Percentiles rank a stretch among this genome's conserved stretches.
These are phyloP conservation scores for Zygogramma bicolorata DNA, from an alignment of 2,888 invertebrate species.

Conservation along the genomic window DNA sequence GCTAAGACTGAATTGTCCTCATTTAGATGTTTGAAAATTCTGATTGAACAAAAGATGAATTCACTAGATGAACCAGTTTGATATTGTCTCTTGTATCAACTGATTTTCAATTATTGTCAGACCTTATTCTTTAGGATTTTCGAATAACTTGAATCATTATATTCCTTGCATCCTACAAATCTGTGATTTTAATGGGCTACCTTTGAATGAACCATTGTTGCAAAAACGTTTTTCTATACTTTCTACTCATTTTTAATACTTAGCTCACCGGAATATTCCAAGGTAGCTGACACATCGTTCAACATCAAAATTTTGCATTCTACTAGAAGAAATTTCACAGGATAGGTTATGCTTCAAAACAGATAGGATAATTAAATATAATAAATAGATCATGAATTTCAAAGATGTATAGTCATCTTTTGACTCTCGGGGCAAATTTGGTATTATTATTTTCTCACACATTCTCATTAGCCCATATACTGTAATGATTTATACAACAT, in stretches of 20 bases:
- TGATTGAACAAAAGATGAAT: background rate
- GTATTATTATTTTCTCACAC: conserved; percentile 19
- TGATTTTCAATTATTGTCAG: background rate
- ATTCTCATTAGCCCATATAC: background rate
- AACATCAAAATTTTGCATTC: background rate
- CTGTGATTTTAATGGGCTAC: conserved; percentile 30
- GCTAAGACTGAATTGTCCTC: conserved; percentile 35
- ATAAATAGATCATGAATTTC: conserved; percentile 25
- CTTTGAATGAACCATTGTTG: conserved; percentile 2
- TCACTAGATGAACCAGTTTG: too few relatives aligned
- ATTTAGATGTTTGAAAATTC: background rate
- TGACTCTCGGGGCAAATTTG: conserved; percentile 21
- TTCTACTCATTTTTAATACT: background rate
- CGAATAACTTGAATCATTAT: background rate
- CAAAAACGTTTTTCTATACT: conserved; percentile 23
- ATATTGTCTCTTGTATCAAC: background rate
- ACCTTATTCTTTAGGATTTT: background rate
- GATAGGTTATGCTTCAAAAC: conserved; percentile 22
- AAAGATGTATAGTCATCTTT: conserved; percentile 9
- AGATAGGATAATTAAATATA: conserved; percentile 12
- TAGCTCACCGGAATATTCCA: background rate
- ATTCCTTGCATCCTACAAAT: conserved; percentile 24
- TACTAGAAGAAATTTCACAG: conserved; percentile 8
- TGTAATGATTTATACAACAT: conserved; percentile 1
- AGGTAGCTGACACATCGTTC: background rate